phyloP scores from a whole-genome alignment of 2,888 invertebrate genomes.

The Spilarctia lutea region DNA sequence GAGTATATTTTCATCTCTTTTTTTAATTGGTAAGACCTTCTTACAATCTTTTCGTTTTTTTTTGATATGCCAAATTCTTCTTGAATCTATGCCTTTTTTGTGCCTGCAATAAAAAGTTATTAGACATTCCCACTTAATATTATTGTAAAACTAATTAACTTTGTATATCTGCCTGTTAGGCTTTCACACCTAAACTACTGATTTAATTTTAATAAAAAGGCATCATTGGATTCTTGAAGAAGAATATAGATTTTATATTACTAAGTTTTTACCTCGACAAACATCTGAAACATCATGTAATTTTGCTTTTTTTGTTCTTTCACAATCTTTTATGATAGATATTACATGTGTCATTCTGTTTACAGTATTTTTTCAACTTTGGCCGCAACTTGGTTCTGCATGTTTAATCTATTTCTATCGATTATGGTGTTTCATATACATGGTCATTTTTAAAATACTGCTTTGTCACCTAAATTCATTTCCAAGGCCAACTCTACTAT shows the following conservation, averaged over 20 bases:
- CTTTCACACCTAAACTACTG: too few relatives aligned
- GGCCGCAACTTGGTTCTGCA: conserved; percentile 28
- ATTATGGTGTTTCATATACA: conserved; percentile 46
- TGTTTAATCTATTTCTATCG: conserved; percentile 40
- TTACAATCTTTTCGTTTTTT: conserved; percentile 2
- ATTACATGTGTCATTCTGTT: neutral
- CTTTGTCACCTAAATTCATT: conserved; percentile 33
- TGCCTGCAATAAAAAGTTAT: neutral
- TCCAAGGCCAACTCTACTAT: conserved; percentile 31
- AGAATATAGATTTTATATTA: too few relatives aligned
- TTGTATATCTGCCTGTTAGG: too few relatives aligned
- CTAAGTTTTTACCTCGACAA: too few relatives aligned
- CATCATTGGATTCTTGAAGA: too few relatives aligned
- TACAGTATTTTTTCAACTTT: conserved; percentile 26
- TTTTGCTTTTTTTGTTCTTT: neutral
- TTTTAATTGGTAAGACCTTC: conserved; percentile 26
- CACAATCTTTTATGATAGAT: neutral
- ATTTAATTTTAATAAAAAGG: too few relatives aligned
- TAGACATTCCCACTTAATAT: too few relatives aligned
- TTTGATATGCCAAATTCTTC: neutral
- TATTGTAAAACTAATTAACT: too few relatives aligned
- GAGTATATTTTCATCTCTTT: conserved; percentile 30
- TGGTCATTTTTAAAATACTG: conserved; percentile 50
- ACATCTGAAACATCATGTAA: neutral
- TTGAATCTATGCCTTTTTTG: neutral